Base-by-base conservation (phyloP, 2,113 vertebrate species). In the Apus apus region DNA sequence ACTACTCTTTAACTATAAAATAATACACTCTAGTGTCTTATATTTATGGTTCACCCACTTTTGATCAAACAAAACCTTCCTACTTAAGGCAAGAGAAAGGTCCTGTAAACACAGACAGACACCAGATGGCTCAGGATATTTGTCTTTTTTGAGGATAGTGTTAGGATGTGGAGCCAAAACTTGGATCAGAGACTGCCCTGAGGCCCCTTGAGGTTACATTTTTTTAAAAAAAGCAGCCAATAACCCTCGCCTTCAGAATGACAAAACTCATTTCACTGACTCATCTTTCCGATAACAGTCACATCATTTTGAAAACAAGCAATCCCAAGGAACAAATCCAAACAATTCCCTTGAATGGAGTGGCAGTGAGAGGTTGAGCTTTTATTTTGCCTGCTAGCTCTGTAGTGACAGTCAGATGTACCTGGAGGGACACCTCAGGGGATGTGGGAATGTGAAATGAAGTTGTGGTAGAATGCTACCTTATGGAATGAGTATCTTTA, bases 281-380 rank as follows among this genome's bases (percentile, higher is more conserved):
- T 95, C 93, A 96, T 93, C 86, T 96, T 94, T 95, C 92, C 11
- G 2, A 72, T 78, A 94, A 80, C 87, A 78, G 83, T 86, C 76
- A 57, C 76, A 68, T 85, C 43, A 36, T 82, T 94, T 82, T 89
- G 58, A 87, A 92, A 96, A 84, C 89, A 94, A 90, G 93, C 45
- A 90, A 92, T 85, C 50, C 8, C 89, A 89, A 75, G 0, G 0
- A 88, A 57, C 61, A 89, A 80, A 94, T 90, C 82, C 67, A 90
- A 73, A 91, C 85, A 82, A 51, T 74, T 82, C 88, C 73, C 66
- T 90, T 86, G 73, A 86, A 74, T 40, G 23, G n/a, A 80, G 36
- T 45, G 54, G 48, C 83, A 68, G 15, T 1, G 8, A 66, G 67
- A 91, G 34, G 40, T 43, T 68, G 34, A 93, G 60, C 40, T 90